Evolutionary conservation across 1,140 invertebrate genomes (phyloP).

Genomic region (Belonocnema kinseyi): DNA sequence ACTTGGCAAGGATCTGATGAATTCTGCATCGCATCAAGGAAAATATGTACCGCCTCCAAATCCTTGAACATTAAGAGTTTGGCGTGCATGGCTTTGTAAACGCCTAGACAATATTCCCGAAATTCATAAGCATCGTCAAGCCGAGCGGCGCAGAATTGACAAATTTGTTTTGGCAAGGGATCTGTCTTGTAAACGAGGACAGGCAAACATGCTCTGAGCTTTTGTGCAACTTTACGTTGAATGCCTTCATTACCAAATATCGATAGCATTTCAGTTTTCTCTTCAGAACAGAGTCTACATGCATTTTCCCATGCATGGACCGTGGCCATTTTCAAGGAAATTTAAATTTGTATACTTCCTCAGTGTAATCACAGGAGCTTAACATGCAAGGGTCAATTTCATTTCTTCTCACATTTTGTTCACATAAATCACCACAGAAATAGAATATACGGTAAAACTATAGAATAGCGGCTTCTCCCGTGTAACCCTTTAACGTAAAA

Average conservation of each 20-base stretch:
- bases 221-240: slow-evolving; percentile 61
- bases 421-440: no score
- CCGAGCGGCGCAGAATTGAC: slow-evolving; percentile 67
- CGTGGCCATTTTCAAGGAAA: slow-evolving; percentile 42
- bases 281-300: slow-evolving; percentile 65
- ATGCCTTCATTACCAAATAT: slow-evolving; percentile 65
- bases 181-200: slow-evolving; percentile 66
- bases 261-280: slow-evolving; percentile 62
- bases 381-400: no score
- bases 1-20: slow-evolving; percentile 68
- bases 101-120: slow-evolving; percentile 61
- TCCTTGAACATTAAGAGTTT: slow-evolving; percentile 52
- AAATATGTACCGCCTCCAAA: slow-evolving; percentile 60
- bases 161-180: slow-evolving; percentile 68
- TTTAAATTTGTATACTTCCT: no score
- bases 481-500: no score
- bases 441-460: no score
- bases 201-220: slow-evolving; percentile 63
- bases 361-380: no score
- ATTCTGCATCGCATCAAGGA: slow-evolving; percentile 64
- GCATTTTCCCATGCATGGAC: slow-evolving; percentile 57
- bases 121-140: slow-evolving; percentile 66
- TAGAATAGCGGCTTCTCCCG: no score
- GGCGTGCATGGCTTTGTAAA: slow-evolving; percentile 63
- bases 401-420: no score